These are phyloP conservation scores for Drosophila picticornis DNA, from an alignment of 2,888 invertebrate species.

Conservation along the genomic window DNA sequence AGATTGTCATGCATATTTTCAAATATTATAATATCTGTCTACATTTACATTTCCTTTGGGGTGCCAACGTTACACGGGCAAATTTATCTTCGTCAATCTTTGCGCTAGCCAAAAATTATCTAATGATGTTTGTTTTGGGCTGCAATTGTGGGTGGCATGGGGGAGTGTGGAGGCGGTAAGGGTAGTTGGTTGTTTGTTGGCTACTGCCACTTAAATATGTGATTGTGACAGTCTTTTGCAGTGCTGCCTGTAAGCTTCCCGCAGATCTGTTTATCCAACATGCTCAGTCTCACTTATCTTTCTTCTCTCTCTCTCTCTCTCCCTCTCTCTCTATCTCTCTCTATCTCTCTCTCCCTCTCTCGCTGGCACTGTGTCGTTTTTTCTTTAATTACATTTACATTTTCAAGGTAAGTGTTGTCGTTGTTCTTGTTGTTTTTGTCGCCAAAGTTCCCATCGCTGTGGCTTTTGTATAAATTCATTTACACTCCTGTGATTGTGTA, in stretches of 20 bases:
- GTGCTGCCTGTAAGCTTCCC: constrained; percentile 3
- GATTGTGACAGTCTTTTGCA: neutral
- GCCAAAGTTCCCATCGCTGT: constrained; percentile 39
- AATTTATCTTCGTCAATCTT: constrained; percentile 67
- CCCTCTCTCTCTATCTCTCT: neutral
- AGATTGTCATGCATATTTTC: neutral
- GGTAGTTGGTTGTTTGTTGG: neutral
- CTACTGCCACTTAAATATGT: neutral
- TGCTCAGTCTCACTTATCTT: neutral
- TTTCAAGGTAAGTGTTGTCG: constrained; percentile 59
- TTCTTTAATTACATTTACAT: constrained; percentile 69
- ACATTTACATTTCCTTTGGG: constrained; percentile 30
- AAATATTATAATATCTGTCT: neutral
- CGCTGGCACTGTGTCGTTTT: constrained; percentile 10
- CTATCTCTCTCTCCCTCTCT: no score
- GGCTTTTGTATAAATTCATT: constrained; percentile 20
- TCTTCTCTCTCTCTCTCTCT: neutral
- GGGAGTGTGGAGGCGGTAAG: no score
- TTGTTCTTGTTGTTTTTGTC: constrained; percentile 35
- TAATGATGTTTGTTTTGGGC: constrained; percentile 8
- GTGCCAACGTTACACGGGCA: constrained; percentile 27
- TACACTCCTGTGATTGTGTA: constrained; percentile 4
- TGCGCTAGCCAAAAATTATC: constrained; percentile 24
- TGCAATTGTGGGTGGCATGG: neutral
- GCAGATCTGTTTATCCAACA: neutral